Base-by-base conservation (phyloP, 2,113 vertebrate genomes). In the Platichthys flesus region DNA sequence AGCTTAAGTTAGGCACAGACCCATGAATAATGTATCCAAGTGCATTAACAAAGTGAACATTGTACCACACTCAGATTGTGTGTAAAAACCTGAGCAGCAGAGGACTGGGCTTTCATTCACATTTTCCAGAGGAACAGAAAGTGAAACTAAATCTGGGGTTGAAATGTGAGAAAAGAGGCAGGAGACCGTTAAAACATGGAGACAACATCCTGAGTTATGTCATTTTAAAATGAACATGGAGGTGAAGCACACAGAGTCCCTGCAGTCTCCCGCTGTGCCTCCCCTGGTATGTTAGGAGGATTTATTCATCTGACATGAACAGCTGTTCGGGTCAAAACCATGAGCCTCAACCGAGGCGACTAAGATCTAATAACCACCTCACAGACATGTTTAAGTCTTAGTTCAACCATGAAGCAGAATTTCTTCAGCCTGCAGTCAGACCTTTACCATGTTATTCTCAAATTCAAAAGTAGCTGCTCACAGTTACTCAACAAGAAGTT, bases 301-400 rank as follows among this genome's bases (percentile, higher is more conserved):
- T 85, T 81, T 28, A 67, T 52, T 62, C 15, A 61, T 54, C 56
- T 81, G 79, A 57, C 31, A 45, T 0, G 24, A 76, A 35, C 77
- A 85, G 76, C 77, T 89, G 78, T 20, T 83, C 62, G 3, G 31
- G 71, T 81, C 52, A 21, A 37, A 78, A 40, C 10, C 0, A 69
- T 21, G n/a, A 14, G 54, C 54, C 54, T 56, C 54, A 52, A 9
- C 16, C 51, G 18, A 52, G 8, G n/a, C 20, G 5, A 52, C 51
- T 12, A 4, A 12, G 9, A 56, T 56, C 54, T 56, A 12, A 56
- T 56, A 56, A 21, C 54, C 54, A 56, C 9, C 21, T 21, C 54
- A 56, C 54, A 24, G n/a, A 56, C 54, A 23, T 21, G 54, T 56
- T 56, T 13, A 56, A 24, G 54, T 23, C n/a, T 20, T 54, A 54